These are phyloP conservation scores for Ceuthmochares aereus DNA, from an alignment of 2,113 vertebrate genomes.

Conservation along the genomic window DNA sequence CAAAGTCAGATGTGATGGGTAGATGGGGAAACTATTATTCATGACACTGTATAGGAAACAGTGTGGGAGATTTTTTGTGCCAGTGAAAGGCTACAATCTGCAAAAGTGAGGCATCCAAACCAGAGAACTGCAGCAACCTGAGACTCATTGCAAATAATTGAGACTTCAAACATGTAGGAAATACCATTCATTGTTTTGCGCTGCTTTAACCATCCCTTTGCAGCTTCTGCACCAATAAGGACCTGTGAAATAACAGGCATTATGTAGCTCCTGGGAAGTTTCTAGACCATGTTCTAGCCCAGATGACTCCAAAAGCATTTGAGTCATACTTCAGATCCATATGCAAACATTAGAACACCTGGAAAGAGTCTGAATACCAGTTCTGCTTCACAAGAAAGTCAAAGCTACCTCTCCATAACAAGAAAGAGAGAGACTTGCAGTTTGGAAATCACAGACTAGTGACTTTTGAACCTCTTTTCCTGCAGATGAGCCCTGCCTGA, in stretches of 20 bases:
- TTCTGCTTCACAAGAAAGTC: neutral
- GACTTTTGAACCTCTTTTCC: neutral
- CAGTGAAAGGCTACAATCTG: neutral
- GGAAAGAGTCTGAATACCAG: neutral
- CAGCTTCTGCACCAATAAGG: neutral
- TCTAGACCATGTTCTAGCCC: neutral
- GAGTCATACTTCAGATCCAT: neutral
- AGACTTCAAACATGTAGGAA: neutral
- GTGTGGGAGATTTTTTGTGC: neutral
- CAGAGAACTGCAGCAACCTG: neutral
- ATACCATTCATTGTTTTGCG: neutral
- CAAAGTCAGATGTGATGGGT: neutral
- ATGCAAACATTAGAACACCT: neutral
- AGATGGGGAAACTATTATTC: neutral
- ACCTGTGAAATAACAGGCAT: neutral
- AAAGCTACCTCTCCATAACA: neutral
- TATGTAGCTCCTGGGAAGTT: neutral
- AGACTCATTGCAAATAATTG: neutral
- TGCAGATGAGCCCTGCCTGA: neutral
- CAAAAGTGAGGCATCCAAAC: neutral
- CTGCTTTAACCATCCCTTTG: neutral
- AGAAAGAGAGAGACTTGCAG: neutral
- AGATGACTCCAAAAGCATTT: neutral
- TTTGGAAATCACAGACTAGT: neutral
- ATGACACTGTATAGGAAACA: neutral